These are phyloP conservation scores for Nothocercus julius DNA, from an alignment of 2,113 vertebrate species.

Conservation along the genomic window DNA sequence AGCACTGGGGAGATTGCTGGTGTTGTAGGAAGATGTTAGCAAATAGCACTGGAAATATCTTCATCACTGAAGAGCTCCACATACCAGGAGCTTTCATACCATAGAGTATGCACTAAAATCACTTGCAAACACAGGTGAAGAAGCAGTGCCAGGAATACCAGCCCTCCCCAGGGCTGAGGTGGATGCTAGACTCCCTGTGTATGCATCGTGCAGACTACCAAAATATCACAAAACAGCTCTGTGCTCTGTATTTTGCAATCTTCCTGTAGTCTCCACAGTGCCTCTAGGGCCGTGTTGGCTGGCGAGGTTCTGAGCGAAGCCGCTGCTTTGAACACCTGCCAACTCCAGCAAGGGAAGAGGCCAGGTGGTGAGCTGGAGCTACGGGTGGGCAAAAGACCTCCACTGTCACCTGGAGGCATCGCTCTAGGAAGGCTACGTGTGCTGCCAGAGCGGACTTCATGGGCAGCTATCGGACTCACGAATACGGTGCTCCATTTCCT, in stretches of 20 bases:
- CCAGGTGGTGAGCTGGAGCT: not conserved
- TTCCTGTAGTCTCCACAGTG: not conserved
- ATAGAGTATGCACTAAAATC: rapidly evolving
- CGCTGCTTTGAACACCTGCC: not conserved
- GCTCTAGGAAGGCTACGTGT: not conserved
- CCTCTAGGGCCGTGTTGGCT: not conserved
- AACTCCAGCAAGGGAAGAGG: not conserved
- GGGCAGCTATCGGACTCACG: not conserved
- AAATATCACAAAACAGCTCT: not conserved
- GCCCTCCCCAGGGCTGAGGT: not conserved
- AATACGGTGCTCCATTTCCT: not conserved
- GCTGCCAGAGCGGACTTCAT: not conserved
- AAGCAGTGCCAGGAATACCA: not conserved
- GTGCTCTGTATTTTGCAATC: not conserved
- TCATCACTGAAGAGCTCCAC: not conserved
- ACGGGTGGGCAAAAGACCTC: not conserved
- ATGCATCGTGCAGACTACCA: not conserved
- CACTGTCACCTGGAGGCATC: not conserved
- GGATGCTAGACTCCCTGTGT: not conserved
- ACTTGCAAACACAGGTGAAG: not conserved
- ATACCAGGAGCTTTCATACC: not conserved
- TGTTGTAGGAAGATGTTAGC: not conserved
- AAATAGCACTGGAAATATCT: not conserved
- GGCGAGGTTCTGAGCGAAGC: not conserved
- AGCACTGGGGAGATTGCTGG: not conserved